Conservation (phyloP, 2,797 vertebrate species). For the Lithobates sylvaticus region DNA sequence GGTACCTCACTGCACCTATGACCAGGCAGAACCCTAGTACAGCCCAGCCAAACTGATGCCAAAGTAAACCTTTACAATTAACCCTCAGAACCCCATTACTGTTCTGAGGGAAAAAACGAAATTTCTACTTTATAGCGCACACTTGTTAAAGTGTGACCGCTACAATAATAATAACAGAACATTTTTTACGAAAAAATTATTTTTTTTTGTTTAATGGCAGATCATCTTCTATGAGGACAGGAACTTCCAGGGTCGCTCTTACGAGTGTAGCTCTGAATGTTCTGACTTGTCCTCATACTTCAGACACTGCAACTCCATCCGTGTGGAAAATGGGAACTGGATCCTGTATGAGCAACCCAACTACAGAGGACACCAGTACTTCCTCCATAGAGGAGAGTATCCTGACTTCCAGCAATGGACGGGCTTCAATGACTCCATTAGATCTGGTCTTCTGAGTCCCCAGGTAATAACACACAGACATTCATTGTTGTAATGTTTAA, state of each 20-base stretch:
- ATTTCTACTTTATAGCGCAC: too few species aligned
- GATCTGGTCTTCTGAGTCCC: constrained; percentile 37
- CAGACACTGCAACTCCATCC: constrained; percentile 35
- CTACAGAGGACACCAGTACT: constrained; percentile 40
- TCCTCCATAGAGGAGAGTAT: constrained; percentile 39
- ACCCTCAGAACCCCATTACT: too few species aligned
- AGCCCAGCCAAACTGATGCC: too few species aligned
- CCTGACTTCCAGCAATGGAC: constrained; percentile 47
- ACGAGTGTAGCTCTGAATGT: constrained; percentile 33
- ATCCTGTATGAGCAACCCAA: constrained; percentile 36
- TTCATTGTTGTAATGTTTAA: too few species aligned
- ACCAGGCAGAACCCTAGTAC: too few species aligned
- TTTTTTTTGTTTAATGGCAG: background rate
- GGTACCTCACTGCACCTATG: too few species aligned
- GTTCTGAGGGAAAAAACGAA: too few species aligned
- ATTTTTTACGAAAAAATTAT: too few species aligned
- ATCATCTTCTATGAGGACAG: constrained; percentile 36
- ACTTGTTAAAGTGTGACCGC: too few species aligned
- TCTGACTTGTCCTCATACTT: constrained; percentile 29
- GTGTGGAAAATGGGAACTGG: constrained; percentile 45
- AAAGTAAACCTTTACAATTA: too few species aligned
- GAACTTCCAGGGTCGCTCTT: constrained; percentile 41
- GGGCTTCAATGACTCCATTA: constrained; percentile 46
- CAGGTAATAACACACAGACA: background rate
- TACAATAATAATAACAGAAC: too few species aligned